These are phyloP conservation scores for Streptopelia turtur DNA, from an alignment of 2,797 vertebrate genomes.

Conservation along the genomic window DNA sequence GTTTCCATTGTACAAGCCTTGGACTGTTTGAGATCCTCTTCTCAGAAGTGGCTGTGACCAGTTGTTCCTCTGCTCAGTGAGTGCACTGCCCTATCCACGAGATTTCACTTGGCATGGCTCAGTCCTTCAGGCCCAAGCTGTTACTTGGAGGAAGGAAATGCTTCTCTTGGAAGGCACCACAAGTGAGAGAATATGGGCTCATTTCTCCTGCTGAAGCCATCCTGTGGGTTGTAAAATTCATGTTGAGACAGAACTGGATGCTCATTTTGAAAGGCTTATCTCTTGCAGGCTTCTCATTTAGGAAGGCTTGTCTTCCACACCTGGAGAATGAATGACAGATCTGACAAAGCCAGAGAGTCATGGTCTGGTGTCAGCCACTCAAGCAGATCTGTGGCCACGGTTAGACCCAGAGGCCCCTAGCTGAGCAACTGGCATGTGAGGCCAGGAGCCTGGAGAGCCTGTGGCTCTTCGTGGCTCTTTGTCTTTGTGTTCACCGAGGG, in stretches of 20 bases:
- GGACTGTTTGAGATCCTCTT: neutral
- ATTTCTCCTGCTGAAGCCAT: neutral
- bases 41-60: neutral
- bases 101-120: neutral
- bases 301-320: neutral
- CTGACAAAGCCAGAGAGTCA: neutral
- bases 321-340: neutral
- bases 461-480: too few species aligned
- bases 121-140: neutral
- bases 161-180: neutral
- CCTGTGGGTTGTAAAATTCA: accelerated
- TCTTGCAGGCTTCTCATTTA: neutral
- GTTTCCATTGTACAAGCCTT: neutral
- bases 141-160: neutral
- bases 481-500: neutral
- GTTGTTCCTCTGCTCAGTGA: neutral
- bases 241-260: neutral
- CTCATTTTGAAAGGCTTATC: neutral
- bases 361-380: neutral
- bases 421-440: accelerated
- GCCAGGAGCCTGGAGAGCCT: neutral
- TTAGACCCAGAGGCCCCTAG: accelerated
- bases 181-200: neutral
- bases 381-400: accelerated
- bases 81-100: neutral